phyloP scores from a whole-genome alignment of 1,140 invertebrate genomes.

The Panulirus ornatus region DNA sequence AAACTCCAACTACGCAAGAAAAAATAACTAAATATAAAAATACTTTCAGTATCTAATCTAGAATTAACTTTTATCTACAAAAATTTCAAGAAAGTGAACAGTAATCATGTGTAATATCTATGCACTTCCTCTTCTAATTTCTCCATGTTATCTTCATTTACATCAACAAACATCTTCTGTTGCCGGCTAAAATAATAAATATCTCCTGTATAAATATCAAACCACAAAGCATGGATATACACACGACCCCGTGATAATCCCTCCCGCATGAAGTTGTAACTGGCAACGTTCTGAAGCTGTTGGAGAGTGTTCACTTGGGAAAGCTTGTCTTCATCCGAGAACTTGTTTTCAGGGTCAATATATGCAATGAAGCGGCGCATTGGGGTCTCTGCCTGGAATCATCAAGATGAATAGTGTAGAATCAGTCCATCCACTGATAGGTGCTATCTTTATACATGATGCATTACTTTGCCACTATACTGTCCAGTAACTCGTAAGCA shows the following conservation, averaged over 20 bases:
- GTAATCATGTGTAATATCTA: constrained; percentile 81
- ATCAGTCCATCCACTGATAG: no score
- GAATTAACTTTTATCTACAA: no score
- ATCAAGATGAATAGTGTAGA: not conserved
- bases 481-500: no score
- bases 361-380: constrained; percentile 93
- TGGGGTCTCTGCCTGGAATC: constrained; percentile 87
- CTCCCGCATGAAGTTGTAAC: constrained; percentile 94
- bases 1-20: no score
- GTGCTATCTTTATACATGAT: no score
- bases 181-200: constrained; percentile 95
- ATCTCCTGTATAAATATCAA: constrained; percentile 97
- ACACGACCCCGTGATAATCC: constrained; percentile 89
- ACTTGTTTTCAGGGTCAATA: constrained; percentile 95
- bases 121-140: constrained; percentile 87
- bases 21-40: no score
- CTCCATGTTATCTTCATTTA: constrained; percentile 89
- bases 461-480: no score
- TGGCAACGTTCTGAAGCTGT: constrained; percentile 95
- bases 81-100: not conserved
- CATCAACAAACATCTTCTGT: constrained; percentile 89
- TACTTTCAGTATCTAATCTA: no score
- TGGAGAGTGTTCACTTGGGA: constrained; percentile 97
- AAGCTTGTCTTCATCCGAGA: constrained; percentile 92
- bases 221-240: constrained; percentile 96